Evolutionary conservation across 2,113 vertebrate species (phyloP), one percentile per base, ranked within the genome.

Genomic region (Psettodes erumei): DNA sequence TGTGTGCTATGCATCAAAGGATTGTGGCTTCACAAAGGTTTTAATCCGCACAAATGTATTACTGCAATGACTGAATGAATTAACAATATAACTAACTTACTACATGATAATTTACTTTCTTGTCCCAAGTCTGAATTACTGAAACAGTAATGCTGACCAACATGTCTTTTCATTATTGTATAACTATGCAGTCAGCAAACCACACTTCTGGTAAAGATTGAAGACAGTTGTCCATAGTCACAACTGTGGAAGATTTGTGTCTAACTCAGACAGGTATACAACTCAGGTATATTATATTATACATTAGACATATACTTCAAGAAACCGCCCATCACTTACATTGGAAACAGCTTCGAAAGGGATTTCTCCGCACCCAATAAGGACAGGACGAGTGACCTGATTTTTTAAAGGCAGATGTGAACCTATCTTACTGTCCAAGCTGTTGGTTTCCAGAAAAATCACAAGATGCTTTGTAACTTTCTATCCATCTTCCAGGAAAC

Each of bases 401-500:
- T 5, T 19, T 50, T 23, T 43, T 2, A 43, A 43, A 10, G 11
- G 8, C 12, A 28, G 28, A 30, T 58, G 3, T 54, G 45, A 53
- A 55, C 60, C 32, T 11, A 5, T 23, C n/a, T 12, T 56, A 55
- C 47, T 21, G 42, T 73, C 70, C 48, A 68, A 77, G 53, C 53
- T 53, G 18, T 23, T 72, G 12, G 15, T 58, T 69, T 43, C 42
- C 42, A 43, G 15, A 43, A 16, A 43, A 43, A 43, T 15, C 19
- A 16, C 42, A 50, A 75, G 32, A n/a, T n/a, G n/a, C n/a, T 60
- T 45, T 60, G 43, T 42, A 67, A 60, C 21, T 60, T 72, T 55
- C 21, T 21, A 19, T 75, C 32, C 16, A 32, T 76, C 47, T 85
- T 71, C 80, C 85, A 79, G 73, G 4, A 85, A 87, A 79, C 59